These are phyloP conservation scores for Nomada lathburiana DNA, from an alignment of 2,888 invertebrate species.

Conservation along the genomic window DNA sequence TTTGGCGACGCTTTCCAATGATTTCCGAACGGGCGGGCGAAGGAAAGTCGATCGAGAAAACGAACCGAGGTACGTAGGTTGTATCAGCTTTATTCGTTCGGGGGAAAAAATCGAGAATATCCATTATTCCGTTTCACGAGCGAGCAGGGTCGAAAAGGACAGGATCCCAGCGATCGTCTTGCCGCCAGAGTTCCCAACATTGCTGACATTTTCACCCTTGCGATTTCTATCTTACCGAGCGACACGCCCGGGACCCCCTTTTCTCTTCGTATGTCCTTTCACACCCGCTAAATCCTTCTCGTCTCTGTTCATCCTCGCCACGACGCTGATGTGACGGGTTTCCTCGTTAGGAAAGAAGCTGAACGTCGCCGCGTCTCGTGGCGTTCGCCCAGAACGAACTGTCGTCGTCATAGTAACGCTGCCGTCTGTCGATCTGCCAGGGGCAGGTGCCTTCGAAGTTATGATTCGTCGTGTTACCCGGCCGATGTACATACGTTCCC, in stretches of 20 bases:
- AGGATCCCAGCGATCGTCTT: constrained; percentile 20
- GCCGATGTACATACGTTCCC: constrained; percentile 19
- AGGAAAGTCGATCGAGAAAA: not conserved
- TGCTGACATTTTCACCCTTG: constrained; percentile 59
- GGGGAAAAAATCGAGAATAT: constrained; percentile 39
- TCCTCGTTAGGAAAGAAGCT: constrained; percentile 72
- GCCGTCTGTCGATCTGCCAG: constrained; percentile 32
- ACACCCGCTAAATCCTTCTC: constrained; percentile 52
- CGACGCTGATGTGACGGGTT: constrained; percentile 52
- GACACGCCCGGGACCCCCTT: constrained; percentile 10
- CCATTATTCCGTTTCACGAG: constrained; percentile 44
- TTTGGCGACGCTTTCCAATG: not conserved
- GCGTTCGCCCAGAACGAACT: constrained; percentile 59
- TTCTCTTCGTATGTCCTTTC: constrained; percentile 21
- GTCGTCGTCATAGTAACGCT: constrained; percentile 66
- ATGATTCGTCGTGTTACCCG: constrained; percentile 56
- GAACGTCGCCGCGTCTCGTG: constrained; percentile 59
- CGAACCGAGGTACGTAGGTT: constrained; percentile 27
- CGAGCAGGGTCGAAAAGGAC: constrained; percentile 3
- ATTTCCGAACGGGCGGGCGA: constrained; percentile 37
- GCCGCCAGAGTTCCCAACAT: constrained; percentile 51
- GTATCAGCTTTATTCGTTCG: constrained; percentile 21
- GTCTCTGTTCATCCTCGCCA: constrained; percentile 12
- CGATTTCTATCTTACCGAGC: constrained; percentile 56
- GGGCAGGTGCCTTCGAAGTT: constrained; percentile 62